Conservation (phyloP, 2,888 invertebrate genomes). For the Andrena fulva region DNA sequence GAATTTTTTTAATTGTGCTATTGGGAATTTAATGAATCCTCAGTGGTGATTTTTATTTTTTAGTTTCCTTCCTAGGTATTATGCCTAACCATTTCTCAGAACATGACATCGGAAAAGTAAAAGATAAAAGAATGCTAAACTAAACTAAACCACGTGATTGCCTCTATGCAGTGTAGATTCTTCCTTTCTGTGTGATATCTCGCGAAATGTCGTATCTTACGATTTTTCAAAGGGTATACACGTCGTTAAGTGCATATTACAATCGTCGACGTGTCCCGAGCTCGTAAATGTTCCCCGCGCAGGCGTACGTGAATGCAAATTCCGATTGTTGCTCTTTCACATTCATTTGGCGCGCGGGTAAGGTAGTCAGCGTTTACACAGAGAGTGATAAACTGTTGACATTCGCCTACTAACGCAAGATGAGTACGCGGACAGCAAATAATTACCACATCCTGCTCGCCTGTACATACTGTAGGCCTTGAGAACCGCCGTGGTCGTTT, state of each 20-base stretch:
- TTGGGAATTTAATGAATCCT: no score
- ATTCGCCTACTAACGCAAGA: constrained; percentile 59
- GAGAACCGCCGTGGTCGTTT: constrained; percentile 36
- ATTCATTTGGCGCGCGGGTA: constrained; percentile 11
- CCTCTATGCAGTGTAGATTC: no score
- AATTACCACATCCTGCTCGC: constrained; percentile 65
- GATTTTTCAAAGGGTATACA: background rate
- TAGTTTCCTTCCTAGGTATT: no score
- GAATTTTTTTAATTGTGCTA: no score
- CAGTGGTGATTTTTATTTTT: no score
- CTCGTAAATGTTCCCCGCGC: constrained; percentile 18
- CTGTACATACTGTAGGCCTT: constrained; percentile 27
- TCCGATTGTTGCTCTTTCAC: constrained; percentile 13
- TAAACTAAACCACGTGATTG: no score
- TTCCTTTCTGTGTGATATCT: no score
- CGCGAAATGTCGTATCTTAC: no score
- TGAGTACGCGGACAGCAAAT: constrained; percentile 57
- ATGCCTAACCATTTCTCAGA: no score
- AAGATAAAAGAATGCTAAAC: no score
- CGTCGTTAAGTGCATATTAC: background rate
- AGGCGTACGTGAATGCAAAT: constrained; percentile 24
- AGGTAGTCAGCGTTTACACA: constrained; percentile 53
- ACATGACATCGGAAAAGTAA: no score
- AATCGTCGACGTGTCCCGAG: background rate
- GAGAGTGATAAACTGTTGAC: constrained; percentile 65